phyloP scores from a whole-genome alignment of 2,797 vertebrate species.

The Poecile montanus region DNA sequence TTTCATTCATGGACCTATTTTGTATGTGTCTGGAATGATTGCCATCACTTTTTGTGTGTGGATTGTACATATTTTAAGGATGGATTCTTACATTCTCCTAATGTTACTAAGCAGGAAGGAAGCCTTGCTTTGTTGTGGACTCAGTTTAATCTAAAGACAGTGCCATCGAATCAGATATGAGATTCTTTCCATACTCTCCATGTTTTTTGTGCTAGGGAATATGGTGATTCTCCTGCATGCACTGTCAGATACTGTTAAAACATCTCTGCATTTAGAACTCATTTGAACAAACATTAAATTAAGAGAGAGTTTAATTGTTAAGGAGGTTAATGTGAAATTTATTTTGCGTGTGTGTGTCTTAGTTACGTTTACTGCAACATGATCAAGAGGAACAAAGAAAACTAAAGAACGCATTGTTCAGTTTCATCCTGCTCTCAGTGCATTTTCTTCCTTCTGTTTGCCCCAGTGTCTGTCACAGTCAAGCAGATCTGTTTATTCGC shows the following conservation, averaged over 20 bases:
- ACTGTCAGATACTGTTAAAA: neutral
- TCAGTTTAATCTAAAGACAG: neutral
- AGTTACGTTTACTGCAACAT: neutral
- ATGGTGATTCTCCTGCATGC: neutral
- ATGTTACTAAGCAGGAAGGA: neutral
- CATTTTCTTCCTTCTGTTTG: neutral
- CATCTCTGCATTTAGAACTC: neutral
- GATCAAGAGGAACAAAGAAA: neutral
- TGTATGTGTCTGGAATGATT: neutral
- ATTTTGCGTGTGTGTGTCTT: neutral
- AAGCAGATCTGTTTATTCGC: neutral
- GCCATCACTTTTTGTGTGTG: neutral
- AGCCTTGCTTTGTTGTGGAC: neutral
- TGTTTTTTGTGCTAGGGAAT: neutral
- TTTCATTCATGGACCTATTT: neutral
- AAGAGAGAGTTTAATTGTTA: neutral
- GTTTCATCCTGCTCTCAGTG: neutral
- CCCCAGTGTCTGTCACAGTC: neutral
- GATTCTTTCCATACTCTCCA: neutral
- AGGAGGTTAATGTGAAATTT: slow-evolving; percentile 4
- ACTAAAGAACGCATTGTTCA: neutral
- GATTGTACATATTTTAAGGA: neutral
- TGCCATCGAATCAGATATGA: neutral
- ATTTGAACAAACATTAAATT: slow-evolving; percentile 1
- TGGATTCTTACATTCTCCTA: neutral